Conservation (phyloP, 2,797 vertebrate species). For the Lacerta viridis region DNA sequence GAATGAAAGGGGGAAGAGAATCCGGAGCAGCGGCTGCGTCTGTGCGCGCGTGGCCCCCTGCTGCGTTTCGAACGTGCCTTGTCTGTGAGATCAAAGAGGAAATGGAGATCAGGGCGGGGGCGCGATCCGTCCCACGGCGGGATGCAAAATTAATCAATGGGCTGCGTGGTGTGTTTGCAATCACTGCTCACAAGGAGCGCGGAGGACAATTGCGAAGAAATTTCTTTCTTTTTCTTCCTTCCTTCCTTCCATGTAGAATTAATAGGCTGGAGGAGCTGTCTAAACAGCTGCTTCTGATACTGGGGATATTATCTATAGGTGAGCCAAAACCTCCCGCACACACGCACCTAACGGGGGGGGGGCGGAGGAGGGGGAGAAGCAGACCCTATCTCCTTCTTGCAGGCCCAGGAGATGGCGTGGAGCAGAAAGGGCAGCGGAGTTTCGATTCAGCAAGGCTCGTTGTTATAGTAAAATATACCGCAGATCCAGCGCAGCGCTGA, state of each 20-base stretch:
- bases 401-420: not conserved
- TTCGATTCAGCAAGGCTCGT: not conserved
- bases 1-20: not conserved
- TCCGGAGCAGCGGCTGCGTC: not conserved
- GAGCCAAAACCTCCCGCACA: not conserved
- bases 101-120: not conserved
- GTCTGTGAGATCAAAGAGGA: conserved; percentile 43
- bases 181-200: not conserved
- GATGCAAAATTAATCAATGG: not conserved
- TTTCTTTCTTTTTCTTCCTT: no score
- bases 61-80: not conserved
- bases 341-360: not conserved
- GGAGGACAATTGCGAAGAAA: conserved; percentile 33
- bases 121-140: not conserved
- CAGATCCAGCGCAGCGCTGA: not conserved
- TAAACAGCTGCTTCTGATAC: conserved; percentile 48
- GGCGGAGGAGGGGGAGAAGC: no score
- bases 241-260: conserved; percentile 15
- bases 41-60: not conserved
- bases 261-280: conserved; percentile 43
- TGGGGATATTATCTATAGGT: conserved; percentile 24
- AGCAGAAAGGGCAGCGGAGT: not conserved
- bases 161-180: not conserved
- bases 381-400: conserved; percentile 28
- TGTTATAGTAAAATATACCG: not conserved